A percentile compares a stretch with the other conserved stretches of the same genome.
Evolutionary conservation across 2,797 vertebrate species (phyloP).

Genomic region (Epinephelus coioides): DNA sequence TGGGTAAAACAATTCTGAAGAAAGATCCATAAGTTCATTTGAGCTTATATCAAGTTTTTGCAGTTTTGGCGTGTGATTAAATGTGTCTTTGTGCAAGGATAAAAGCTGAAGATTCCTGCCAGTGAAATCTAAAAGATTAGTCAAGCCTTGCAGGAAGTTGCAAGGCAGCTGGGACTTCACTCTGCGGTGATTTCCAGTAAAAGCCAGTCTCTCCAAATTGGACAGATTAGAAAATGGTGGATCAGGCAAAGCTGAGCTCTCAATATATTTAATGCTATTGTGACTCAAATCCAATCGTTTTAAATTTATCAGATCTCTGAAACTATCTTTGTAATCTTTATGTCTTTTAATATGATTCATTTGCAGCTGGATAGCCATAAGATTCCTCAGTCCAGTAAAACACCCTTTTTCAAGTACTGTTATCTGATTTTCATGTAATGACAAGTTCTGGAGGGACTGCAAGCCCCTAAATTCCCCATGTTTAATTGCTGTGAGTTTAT

Average conservation of each 20-base stretch:
- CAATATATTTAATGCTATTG: constrained; percentile 62
- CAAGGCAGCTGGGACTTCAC: constrained; percentile 57
- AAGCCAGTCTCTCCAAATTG: constrained; percentile 57
- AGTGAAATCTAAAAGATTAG: constrained; percentile 63
- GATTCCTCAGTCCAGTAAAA: constrained; percentile 69
- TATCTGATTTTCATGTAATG: constrained; percentile 74
- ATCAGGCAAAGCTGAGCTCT: rapidly evolving
- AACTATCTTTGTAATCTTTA: constrained; percentile 10
- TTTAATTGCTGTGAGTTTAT: constrained; percentile 59
- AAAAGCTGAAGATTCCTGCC: constrained; percentile 59
- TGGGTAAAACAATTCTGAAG: constrained; percentile 61
- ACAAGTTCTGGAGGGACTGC: constrained; percentile 56
- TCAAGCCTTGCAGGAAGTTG: constrained; percentile 81
- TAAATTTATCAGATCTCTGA: constrained; percentile 70
- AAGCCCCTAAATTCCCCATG: constrained; percentile 57
- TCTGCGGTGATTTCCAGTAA: constrained; percentile 65
- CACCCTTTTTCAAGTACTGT: background rate
- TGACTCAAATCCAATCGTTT: constrained; percentile 67
- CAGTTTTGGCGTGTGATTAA: constrained; percentile 70
- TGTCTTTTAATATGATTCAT: constrained; percentile 49
- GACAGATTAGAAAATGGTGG: constrained; percentile 77
- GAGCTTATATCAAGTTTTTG: constrained; percentile 72
- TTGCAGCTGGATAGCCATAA: constrained; percentile 58
- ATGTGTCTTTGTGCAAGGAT: constrained; percentile 56
- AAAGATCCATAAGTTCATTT: constrained; percentile 67